A percentile compares a stretch with the other conserved stretches of the same genome.
Conservation (phyloP, 2,797 vertebrate species). For the Spinus pinus region DNA sequence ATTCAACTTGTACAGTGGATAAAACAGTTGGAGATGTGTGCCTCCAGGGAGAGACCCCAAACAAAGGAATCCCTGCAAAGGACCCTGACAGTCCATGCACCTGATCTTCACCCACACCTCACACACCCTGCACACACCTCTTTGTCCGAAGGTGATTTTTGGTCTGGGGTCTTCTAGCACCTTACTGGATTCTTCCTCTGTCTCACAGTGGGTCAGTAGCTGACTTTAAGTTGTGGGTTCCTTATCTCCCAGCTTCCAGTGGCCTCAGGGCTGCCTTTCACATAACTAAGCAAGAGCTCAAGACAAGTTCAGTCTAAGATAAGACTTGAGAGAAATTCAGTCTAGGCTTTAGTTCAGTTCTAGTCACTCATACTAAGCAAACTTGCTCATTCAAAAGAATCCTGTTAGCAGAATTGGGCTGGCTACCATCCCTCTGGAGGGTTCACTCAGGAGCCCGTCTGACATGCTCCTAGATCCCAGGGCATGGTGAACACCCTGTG, state of each 20-base stretch:
- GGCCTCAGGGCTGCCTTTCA: background rate
- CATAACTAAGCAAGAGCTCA: background rate
- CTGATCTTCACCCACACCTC: background rate
- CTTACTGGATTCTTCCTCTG: background rate
- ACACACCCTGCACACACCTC: background rate
- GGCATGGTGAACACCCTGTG: no score
- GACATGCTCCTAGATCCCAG: background rate
- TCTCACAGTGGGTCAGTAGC: background rate
- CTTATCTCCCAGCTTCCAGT: background rate
- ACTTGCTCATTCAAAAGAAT: background rate
- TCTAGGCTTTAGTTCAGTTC: background rate
- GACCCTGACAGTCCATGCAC: background rate
- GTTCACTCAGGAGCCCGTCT: background rate
- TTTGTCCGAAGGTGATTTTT: background rate
- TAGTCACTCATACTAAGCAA: background rate
- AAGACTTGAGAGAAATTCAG: background rate
- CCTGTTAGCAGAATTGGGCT: background rate
- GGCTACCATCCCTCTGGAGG: background rate
- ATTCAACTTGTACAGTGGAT: background rate
- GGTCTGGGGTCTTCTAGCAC: background rate
- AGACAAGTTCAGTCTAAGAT: background rate
- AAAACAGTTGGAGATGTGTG: background rate
- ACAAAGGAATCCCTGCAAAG: background rate
- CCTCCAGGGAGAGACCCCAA: background rate
- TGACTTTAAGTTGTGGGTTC: background rate